Evolutionary conservation across 2,797 vertebrate species (phyloP), one percentile per base, ranked within the genome.

Genomic region (Masticophis lateralis): DNA sequence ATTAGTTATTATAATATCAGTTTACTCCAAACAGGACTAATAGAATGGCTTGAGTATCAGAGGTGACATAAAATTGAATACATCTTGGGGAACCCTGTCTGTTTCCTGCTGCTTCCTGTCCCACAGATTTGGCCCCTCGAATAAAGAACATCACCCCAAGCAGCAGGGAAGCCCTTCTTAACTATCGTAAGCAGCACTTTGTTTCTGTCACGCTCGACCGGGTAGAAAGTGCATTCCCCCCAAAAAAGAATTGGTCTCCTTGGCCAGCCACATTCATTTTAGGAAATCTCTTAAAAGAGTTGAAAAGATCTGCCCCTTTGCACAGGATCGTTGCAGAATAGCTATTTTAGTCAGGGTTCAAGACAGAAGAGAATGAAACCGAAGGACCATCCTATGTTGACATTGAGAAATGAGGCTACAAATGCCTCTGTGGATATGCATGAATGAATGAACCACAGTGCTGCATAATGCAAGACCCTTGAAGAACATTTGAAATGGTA

Each of bases 1-100:
- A 97, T 98, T 96, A 97, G 98, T 98, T 98, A 99, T 99, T 98
- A 98, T 98, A 98, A 98, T 99, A 98, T 99, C 98, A 94, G 96
- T 98, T 99, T 99, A 97, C 97, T 95, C 93, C 94, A 97, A 97
- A 97, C 96, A 96, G 94, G 94, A 90, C 96, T 97, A 96, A 97
- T 95, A 93, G 97, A 97, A 97, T 92, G 95, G 96, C 94, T 95
- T 93, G 91, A 95, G 96, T 96, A 95, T 96, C 96, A 98, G 97
- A 98, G 97, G 97, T 97, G 97, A 98, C 95, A 97, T 93, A 97
- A 97, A 98, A 97, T 98, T 96, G 94, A 97, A 97, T 93, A 96
- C 96, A 96, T 97, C 97, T 96, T 92, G 91, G 96, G 97, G 98
- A 97, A 97, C 97, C 97, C 98, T 98, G 98, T 97, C 97, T 96